These are phyloP conservation scores for Falcaria lacertinaria DNA, from an alignment of 2,888 invertebrate species.

Conservation along the genomic window DNA sequence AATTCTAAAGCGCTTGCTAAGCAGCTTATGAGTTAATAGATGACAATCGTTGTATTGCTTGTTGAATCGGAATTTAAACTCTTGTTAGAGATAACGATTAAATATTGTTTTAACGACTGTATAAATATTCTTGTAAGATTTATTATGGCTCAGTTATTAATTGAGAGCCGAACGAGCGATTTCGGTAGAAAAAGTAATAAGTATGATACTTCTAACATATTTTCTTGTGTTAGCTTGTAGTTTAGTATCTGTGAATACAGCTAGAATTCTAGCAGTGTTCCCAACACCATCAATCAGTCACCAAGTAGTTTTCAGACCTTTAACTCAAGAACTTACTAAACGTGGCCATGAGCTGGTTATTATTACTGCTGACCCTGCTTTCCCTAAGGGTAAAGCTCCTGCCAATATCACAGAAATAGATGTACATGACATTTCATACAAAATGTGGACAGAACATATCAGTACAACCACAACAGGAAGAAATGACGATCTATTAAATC, in stretches of 20 bases:
- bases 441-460: conserved; percentile 13
- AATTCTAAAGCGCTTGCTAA: no score
- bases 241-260: conserved; percentile 2
- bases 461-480: conserved; percentile 5
- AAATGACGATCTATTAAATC: conserved; percentile 1
- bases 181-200: neutral
- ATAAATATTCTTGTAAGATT: no score
- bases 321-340: conserved; percentile 44
- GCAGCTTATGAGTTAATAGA: no score
- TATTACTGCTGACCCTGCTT: conserved; percentile 46
- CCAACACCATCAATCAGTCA: conserved; percentile 51
- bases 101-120: no score
- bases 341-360: conserved; percentile 56
- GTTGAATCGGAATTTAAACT: no score
- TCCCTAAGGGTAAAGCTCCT: conserved; percentile 22
- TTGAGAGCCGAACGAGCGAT: no score
- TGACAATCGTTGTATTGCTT: no score
- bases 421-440: conserved; percentile 36
- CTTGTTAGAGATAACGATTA: no score
- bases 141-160: no score
- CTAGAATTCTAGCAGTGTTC: conserved; percentile 42
- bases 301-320: conserved; percentile 35
- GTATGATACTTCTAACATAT: neutral
- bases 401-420: conserved; percentile 51
- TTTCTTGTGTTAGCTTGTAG: neutral